phyloP scores from a whole-genome alignment of 1,140 invertebrate genomes.

The Nebria ingens region DNA sequence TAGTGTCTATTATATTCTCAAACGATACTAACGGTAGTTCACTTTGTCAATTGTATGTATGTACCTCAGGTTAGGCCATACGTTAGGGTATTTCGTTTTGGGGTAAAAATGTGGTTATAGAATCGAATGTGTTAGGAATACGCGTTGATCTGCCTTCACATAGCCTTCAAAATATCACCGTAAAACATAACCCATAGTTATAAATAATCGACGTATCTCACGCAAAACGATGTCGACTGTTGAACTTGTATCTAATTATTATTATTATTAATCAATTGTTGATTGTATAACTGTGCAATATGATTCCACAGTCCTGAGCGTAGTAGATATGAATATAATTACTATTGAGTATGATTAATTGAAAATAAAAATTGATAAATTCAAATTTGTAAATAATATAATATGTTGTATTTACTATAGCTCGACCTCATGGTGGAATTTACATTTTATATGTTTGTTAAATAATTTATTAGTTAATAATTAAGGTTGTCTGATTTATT shows the following conservation, averaged over 20 bases:
- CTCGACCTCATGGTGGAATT: neutral
- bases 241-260: neutral
- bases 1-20: too few relatives aligned
- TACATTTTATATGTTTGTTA: neutral
- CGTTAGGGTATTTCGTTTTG: too few relatives aligned
- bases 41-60: too few relatives aligned
- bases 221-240: conserved; percentile 3
- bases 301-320: conserved; percentile 4
- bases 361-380: too few relatives aligned
- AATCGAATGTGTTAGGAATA: neutral
- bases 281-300: conserved; percentile 7
- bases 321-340: neutral
- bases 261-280: conserved; percentile 1
- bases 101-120: neutral
- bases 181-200: neutral
- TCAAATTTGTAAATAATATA: too few relatives aligned
- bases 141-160: conserved; percentile 4
- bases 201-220: conserved; percentile 3
- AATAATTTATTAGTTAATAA: conserved; percentile 9
- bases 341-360: neutral
- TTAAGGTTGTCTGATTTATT: neutral
- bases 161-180: neutral
- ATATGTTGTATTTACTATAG: neutral
- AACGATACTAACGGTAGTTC: too few relatives aligned
- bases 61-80: too few relatives aligned